Base-by-base conservation (phyloP, 2,888 invertebrate species). In the Drosophila paramelanica region DNA sequence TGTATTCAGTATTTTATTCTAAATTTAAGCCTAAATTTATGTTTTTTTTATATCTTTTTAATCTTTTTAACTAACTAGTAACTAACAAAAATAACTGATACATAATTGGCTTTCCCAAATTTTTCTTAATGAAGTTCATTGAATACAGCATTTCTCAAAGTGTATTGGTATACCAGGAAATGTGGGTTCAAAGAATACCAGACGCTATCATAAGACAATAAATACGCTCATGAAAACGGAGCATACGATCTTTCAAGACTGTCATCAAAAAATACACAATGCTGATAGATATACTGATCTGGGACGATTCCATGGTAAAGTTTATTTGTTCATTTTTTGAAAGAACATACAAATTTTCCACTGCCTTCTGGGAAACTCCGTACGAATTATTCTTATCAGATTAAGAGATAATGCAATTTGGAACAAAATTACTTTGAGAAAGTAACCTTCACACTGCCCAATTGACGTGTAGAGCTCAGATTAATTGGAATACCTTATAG, bases 141-240 rank as follows among this genome's bases (percentile, higher is more conserved):
- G 27, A 31, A 8, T 31, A 8, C 8, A 7, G 8, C 7, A 31
- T 31, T 31, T 31, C 10, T 31, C 31, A 3, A 3, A 31, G 31
- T 31, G 31, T 10, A 10, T 20, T 55, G 49, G 53, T 53, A 41
- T 79, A 67, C 61, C 72, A 75, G 81, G 78, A 81, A 81, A 58
- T 65, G 41, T 17, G 45, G 23, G 14, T 51, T 11, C 73, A 49
- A 49, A 45, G 78, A 55, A 75, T 50, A 38, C 23, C 60, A 66
- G 27, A 33, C 41, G 47, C 65, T 69, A 69, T 67, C 50, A 31
- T 42, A 51, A 36, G 39, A 36, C 17, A 51, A 61, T 47, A 51
- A 47, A 47, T 39, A 27, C 25, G n/a, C 23, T 14, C 13, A 6
- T 10, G 8, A 33, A 50, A 11, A 10, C 20, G 11, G 20, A 39